Evolutionary conservation across 2,888 invertebrate genomes (phyloP).

Genomic region (Thalpophila matura): DNA sequence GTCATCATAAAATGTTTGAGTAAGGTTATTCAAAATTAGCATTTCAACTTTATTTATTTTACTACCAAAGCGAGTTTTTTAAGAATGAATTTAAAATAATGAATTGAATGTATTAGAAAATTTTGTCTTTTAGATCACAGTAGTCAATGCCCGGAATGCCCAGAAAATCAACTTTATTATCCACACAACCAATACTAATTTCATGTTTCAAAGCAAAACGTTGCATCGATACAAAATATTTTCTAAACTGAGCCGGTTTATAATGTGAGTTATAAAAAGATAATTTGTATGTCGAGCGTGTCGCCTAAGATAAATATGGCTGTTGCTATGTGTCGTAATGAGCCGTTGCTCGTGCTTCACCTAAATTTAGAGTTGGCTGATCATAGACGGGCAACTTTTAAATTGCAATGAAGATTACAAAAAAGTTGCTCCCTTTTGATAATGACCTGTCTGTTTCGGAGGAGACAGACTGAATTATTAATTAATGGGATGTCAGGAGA

Average conservation of each 20-base stretch:
- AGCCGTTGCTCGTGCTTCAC: constrained; percentile 58
- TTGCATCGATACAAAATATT: constrained; percentile 1
- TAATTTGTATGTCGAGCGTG: constrained; percentile 59
- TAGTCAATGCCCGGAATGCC: too few species aligned
- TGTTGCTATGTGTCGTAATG: constrained; percentile 63
- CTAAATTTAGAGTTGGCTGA: constrained; percentile 56
- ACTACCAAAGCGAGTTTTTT: too few species aligned
- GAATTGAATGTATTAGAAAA: too few species aligned
- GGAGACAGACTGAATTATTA: too few species aligned
- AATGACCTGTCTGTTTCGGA: too few species aligned
- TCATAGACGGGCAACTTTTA: constrained; percentile 35
- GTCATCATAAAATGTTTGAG: too few species aligned
- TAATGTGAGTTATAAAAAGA: constrained; percentile 50
- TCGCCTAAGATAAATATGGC: constrained; percentile 60
- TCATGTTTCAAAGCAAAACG: neutral
- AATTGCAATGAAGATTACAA: neutral
- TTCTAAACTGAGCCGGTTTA: constrained; percentile 35
- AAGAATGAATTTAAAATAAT: too few species aligned
- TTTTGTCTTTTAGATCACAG: too few species aligned
- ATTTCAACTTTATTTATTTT: too few species aligned
- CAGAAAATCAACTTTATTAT: too few species aligned
- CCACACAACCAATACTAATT: neutral
- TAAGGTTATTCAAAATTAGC: too few species aligned
- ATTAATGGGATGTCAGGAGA: too few species aligned
- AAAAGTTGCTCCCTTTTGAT: neutral